Evolutionary conservation across 2,797 vertebrate species (phyloP), one percentile per base, ranked within the genome.

Genomic region (Poeciliopsis turneri): DNA sequence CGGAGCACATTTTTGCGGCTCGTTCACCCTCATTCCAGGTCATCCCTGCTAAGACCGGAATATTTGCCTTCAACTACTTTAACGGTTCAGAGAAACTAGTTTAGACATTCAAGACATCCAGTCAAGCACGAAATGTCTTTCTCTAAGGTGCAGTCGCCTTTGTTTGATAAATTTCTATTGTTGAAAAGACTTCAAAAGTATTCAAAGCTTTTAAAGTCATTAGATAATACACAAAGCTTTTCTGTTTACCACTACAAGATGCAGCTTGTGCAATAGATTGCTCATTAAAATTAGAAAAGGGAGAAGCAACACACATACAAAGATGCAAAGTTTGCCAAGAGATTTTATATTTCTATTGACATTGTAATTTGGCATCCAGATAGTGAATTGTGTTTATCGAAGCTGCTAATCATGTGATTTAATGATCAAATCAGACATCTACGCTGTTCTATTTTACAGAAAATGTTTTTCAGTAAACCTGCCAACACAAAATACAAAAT

Each of bases 41-140:
- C 57, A 61, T 80, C 51, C 47, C 72, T 78, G 84, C 80, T 80
- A 87, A 81, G 73, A 8, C 10, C 76, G 51, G 68, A 82, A 85
- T 90, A 47, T 83, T 72, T 78, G 78, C 47, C 8, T 75, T 33
- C 49, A 46, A 53, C 39, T 89, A 79, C 92, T 89, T 89, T 1
- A 25, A 84, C 87, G 23, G 45, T 74, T 49, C 69, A 5, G 72
- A 79, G 64, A 75, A 86, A 84, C 72, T 0, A 28, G 78, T 88
- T 83, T 28, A 74, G 78, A 69, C 45, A 3, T 41, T 85, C n/a
- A 64, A 82, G 80, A 80, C 70, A 64, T 23, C 53, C 72, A 72
- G 78, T 66, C 41, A n/a, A 46, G 72, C 76, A 84, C 88, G 84
- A 86, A 88, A 88, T 87, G 90, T 86, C 53, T 76, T 73, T 13